phyloP scores from a whole-genome alignment of 2,888 invertebrate species.

The Mylabris sibirica region DNA sequence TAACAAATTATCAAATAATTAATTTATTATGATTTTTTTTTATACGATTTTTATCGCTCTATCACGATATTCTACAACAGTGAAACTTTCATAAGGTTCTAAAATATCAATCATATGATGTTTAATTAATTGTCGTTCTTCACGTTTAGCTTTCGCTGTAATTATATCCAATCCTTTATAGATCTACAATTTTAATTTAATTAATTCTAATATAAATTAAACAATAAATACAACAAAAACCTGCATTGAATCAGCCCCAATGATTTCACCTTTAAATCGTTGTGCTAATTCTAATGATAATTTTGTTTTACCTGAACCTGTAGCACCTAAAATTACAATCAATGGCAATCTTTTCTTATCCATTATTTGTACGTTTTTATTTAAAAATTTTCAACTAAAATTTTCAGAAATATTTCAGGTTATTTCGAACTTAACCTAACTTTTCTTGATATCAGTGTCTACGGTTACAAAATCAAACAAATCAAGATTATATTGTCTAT shows the following conservation, averaged over 20 bases:
- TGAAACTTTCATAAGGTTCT: constrained; percentile 80
- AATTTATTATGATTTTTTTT: constrained; percentile 9
- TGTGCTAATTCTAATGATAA: constrained; percentile 90
- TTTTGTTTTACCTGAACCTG: constrained; percentile 97
- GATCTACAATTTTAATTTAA: constrained; percentile 70
- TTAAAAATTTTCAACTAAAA: no score
- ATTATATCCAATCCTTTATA: constrained; percentile 93
- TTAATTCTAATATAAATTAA: background rate
- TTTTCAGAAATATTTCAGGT: no score
- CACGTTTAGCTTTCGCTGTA: constrained; percentile 89
- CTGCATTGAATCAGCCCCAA: constrained; percentile 99
- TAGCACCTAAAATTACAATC: constrained; percentile 93
- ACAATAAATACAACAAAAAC: constrained; percentile 63
- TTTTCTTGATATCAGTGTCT: no score
- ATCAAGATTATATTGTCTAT: no score
- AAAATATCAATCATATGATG: constrained; percentile 92
- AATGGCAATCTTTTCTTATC: constrained; percentile 65
- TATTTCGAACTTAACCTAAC: no score
- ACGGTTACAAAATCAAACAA: no score
- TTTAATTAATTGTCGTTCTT: constrained; percentile 75
- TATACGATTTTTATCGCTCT: constrained; percentile 81
- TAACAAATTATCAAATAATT: background rate
- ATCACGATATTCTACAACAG: constrained; percentile 85
- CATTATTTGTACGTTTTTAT: no score
- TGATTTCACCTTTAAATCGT: constrained; percentile 87